Percentiles rank a stretch among this genome's conserved stretches.
These are phyloP conservation scores for Gryllus bimaculatus DNA, from an alignment of 1,140 invertebrate species.

Conservation along the genomic window DNA sequence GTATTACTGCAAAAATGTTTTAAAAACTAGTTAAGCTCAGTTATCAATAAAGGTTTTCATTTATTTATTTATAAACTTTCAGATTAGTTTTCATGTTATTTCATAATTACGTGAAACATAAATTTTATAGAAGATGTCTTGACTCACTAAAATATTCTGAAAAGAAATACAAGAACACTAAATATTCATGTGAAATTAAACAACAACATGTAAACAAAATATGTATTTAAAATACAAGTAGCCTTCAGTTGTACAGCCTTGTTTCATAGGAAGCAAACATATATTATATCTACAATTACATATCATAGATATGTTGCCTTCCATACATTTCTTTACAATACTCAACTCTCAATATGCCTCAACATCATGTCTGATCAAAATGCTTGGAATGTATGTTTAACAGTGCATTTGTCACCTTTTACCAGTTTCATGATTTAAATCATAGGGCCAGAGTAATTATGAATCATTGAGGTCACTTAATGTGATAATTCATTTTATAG, in stretches of 20 bases:
- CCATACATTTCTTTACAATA: neutral
- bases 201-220: neutral
- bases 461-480: neutral
- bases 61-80: too few species aligned
- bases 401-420: neutral
- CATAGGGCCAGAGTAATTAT: neutral
- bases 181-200: neutral
- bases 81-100: too few species aligned
- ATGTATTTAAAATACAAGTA: conserved; percentile 6
- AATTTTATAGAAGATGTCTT: too few species aligned
- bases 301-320: conserved; percentile 5
- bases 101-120: too few species aligned
- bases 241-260: conserved; percentile 3
- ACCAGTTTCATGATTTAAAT: neutral
- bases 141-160: too few species aligned
- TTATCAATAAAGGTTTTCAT: too few species aligned
- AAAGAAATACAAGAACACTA: too few species aligned
- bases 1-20: too few species aligned
- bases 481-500: neutral
- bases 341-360: neutral
- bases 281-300: neutral
- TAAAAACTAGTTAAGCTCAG: too few species aligned
- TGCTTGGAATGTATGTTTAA: neutral
- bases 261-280: neutral
- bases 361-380: neutral